Evolutionary conservation across 2,113 vertebrate genomes (phyloP).

Genomic region (Acanthochromis polyacanthus): DNA sequence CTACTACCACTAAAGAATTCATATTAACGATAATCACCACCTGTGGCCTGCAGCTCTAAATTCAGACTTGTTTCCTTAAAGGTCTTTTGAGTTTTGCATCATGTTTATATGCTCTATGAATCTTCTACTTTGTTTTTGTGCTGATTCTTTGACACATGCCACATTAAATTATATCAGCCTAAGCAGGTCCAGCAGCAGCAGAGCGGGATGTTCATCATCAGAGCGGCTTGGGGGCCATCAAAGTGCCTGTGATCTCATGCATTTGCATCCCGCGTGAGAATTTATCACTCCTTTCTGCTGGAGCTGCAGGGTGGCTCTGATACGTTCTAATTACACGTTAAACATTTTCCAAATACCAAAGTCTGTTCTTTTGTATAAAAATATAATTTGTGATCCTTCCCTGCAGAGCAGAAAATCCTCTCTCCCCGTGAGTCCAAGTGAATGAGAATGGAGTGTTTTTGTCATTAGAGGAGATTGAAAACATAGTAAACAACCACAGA

Average conservation of each 20-base stretch:
- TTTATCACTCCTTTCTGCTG: neutral
- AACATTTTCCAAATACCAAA: slow-evolving; percentile 40
- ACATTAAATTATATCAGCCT: neutral
- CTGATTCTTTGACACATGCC: neutral
- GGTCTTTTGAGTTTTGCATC: too few species aligned
- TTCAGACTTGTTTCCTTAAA: too few species aligned
- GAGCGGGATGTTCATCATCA: neutral
- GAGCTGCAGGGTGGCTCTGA: slow-evolving; percentile 7
- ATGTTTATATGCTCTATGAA: neutral
- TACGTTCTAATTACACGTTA: slow-evolving; percentile 7
- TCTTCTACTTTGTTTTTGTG: neutral
- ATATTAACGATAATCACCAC: slow-evolving; percentile 6
- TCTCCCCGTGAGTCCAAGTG: slow-evolving; percentile 17
- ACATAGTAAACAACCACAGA: slow-evolving; percentile 52
- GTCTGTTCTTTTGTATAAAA: slow-evolving; percentile 4
- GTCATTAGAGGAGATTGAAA: slow-evolving; percentile 40
- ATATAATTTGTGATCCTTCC: slow-evolving; percentile 32
- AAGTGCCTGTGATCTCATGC: slow-evolving; percentile 2
- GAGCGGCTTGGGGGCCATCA: neutral
- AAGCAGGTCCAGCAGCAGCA: neutral
- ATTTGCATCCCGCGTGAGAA: neutral
- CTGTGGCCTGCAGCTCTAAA: neutral
- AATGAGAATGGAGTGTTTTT: slow-evolving; percentile 40
- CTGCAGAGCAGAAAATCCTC: slow-evolving; percentile 40
- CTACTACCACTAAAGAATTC: slow-evolving; percentile 23